These are phyloP conservation scores for Sipha flava DNA, from an alignment of 1,140 invertebrate genomes.

Conservation along the genomic window DNA sequence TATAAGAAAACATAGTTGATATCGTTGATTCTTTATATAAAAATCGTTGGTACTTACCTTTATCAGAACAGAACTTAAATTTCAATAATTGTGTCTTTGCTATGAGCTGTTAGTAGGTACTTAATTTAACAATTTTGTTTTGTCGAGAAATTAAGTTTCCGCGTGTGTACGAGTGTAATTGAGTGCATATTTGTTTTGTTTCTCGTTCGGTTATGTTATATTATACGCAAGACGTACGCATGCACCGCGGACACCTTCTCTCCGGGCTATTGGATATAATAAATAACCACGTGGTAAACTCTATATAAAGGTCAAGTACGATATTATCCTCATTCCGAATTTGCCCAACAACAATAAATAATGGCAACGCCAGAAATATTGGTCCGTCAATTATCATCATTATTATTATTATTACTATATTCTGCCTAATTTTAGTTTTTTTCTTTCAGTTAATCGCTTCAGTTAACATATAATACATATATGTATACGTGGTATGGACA, in stretches of 20 bases:
- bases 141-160: background rate
- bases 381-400: background rate
- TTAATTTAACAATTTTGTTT: background rate
- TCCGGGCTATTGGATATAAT: background rate
- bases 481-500: background rate
- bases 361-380: background rate
- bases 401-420: no score
- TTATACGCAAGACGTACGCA: background rate
- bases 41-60: no score
- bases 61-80: background rate
- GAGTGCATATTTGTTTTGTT: background rate
- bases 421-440: background rate
- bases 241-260: background rate
- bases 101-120: background rate
- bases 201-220: background rate
- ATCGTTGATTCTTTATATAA: no score
- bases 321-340: background rate
- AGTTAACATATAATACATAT: background rate
- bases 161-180: background rate
- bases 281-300: background rate
- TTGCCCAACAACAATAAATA: background rate
- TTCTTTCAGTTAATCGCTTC: background rate
- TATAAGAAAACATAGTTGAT: no score
- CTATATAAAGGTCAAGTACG: background rate
- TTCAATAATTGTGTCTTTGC: background rate